phyloP scores from a whole-genome alignment of 2,797 vertebrate genomes.

The Phoxinus dragarum region DNA sequence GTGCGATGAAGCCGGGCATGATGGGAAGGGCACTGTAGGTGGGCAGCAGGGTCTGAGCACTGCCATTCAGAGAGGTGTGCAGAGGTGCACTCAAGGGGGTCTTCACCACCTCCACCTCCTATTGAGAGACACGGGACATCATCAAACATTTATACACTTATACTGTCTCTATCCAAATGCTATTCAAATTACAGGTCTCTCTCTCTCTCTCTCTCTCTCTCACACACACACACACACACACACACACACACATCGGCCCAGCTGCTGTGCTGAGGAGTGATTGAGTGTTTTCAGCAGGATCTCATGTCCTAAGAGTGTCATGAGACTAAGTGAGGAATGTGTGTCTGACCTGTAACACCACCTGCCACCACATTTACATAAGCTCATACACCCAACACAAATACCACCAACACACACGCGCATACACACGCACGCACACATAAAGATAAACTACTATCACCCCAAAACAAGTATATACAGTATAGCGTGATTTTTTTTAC shows the following conservation, averaged over 20 bases:
- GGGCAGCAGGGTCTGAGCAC: conserved; percentile 74
- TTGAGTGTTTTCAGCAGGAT: conserved; percentile 39
- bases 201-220: background rate
- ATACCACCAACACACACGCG: conserved; percentile 18
- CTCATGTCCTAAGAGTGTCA: conserved; percentile 39
- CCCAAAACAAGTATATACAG: background rate
- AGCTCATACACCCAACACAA: conserved; percentile 15
- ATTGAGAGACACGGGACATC: conserved; percentile 22
- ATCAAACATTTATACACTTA: conserved; percentile 37
- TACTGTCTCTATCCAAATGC: background rate
- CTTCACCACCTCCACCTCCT: conserved; percentile 80
- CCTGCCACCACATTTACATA: conserved; percentile 38
- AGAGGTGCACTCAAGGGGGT: conserved; percentile 73
- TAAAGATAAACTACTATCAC: background rate
- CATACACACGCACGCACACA: background rate
- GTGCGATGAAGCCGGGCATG: conserved; percentile 79
- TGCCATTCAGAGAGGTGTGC: conserved; percentile 75
- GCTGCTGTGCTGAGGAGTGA: conserved; percentile 54
- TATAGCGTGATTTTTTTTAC: background rate
- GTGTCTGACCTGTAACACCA: conserved; percentile 46
- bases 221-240: conserved; percentile 4
- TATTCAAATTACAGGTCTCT: conserved; percentile 27
- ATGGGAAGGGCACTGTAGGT: conserved; percentile 80
- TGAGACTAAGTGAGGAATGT: conserved; percentile 24
- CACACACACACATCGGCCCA: conserved; percentile 17